phyloP scores from a whole-genome alignment of 2,888 invertebrate genomes.

The Julus scanicus region DNA sequence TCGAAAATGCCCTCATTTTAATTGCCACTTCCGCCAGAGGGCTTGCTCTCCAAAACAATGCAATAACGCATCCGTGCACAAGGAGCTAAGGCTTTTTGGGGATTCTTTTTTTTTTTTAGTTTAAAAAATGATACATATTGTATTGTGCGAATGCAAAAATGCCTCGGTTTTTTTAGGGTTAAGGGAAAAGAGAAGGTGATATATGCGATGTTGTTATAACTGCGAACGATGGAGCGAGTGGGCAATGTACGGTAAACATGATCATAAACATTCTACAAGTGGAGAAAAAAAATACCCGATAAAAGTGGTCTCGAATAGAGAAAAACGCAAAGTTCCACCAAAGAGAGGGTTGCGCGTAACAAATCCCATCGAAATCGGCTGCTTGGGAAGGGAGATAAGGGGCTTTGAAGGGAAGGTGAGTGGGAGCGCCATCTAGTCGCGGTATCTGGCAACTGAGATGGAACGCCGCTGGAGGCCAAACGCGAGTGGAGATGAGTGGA shows the following conservation, averaged over 20 bases:
- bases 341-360: neutral
- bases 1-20: constrained; percentile 11
- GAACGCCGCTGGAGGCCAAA: too few species aligned
- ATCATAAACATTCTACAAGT: neutral
- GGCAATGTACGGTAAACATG: constrained; percentile 1
- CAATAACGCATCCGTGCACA: neutral
- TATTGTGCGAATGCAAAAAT: constrained; percentile 10
- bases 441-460: neutral
- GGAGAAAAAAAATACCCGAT: too few species aligned
- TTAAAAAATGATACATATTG: neutral
- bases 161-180: neutral
- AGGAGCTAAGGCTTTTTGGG: too few species aligned
- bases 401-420: neutral
- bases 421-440: neutral
- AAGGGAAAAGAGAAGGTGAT: constrained; percentile 14
- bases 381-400: neutral
- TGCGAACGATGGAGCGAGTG: neutral
- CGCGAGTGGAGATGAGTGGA: too few species aligned
- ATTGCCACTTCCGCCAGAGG: neutral
- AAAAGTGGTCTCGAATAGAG: neutral
- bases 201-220: constrained; percentile 13
- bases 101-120: neutral
- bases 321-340: neutral
- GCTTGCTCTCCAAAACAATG: neutral
- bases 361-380: neutral